Percentiles rank a stretch among this genome's conserved stretches.
phyloP scores from a whole-genome alignment of 2,888 invertebrate genomes.

The Temnothorax rugatulus region DNA sequence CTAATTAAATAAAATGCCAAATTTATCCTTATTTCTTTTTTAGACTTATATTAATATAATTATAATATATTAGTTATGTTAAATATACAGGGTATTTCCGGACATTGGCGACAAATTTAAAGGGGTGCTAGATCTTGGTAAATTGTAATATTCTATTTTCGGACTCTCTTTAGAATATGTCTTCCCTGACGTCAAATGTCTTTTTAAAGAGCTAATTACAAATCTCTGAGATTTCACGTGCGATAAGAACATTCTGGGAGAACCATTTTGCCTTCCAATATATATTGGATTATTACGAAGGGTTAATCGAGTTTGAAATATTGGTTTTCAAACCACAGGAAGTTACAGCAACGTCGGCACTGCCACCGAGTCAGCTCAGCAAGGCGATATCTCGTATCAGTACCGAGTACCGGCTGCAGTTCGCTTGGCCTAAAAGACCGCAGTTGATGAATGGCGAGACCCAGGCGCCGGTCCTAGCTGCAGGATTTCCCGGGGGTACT shows the following conservation, averaged over 20 bases:
- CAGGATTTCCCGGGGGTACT: constrained; percentile 86
- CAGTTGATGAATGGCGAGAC: constrained; percentile 88
- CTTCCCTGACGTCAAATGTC: no score
- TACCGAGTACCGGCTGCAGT: constrained; percentile 96
- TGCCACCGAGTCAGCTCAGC: constrained; percentile 89
- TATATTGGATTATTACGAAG: not conserved
- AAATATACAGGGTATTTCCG: no score
- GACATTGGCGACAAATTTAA: no score
- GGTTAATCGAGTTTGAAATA: constrained; percentile 13
- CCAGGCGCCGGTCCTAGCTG: constrained; percentile 86
- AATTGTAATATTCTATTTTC: no score
- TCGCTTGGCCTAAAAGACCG: constrained; percentile 93
- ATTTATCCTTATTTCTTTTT: not conserved
- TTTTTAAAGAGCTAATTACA: no score
- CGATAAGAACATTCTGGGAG: not conserved
- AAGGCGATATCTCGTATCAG: constrained; percentile 92
- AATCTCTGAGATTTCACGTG: not conserved
- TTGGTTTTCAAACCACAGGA: constrained; percentile 76
- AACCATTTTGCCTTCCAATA: not conserved
- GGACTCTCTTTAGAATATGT: no score
- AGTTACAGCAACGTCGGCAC: constrained; percentile 80
- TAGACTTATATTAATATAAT: not conserved
- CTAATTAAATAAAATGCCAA: not conserved
- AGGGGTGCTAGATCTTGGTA: no score
- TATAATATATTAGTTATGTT: no score